These are phyloP conservation scores for Dasypus novemcinctus DNA, from an alignment of 2,113 vertebrate species.

Conservation along the genomic window DNA sequence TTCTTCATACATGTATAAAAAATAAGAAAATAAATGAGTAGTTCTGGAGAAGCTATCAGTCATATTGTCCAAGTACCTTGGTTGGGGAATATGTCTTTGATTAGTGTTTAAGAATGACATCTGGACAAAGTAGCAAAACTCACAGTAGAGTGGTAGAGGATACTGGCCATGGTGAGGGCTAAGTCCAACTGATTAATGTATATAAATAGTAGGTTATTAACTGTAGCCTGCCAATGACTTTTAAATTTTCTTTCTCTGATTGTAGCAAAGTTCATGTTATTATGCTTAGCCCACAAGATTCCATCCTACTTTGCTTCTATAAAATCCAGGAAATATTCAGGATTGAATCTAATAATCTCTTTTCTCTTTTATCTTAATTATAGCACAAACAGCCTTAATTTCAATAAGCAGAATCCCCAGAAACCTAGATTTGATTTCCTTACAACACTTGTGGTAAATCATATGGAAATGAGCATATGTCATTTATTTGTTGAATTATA, in stretches of 20 bases:
- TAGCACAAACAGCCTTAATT: neutral
- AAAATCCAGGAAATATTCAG: neutral
- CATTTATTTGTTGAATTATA: neutral
- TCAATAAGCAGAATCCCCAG: neutral
- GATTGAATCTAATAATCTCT: slow-evolving; percentile 1
- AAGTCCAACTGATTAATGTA: neutral
- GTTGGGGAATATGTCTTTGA: slow-evolving; percentile 42
- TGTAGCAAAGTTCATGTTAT: neutral
- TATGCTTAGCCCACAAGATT: neutral
- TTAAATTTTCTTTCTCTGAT: neutral
- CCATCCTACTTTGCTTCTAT: neutral
- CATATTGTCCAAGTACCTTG: slow-evolving; percentile 34
- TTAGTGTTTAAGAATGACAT: slow-evolving; percentile 50
- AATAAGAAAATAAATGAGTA: slow-evolving; percentile 51
- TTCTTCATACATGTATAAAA: neutral
- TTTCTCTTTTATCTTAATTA: slow-evolving; percentile 34
- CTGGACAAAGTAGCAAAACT: neutral
- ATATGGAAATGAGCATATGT: neutral
- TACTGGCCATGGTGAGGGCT: neutral
- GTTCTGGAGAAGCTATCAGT: slow-evolving; percentile 20
- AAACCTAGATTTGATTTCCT: neutral
- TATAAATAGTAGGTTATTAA: neutral
- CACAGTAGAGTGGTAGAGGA: neutral
- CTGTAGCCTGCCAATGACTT: neutral
- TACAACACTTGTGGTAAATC: neutral